Evolutionary conservation across 2,113 vertebrate genomes (phyloP), one percentile per base, ranked within the genome.

Genomic region (Mellivora capensis): DNA sequence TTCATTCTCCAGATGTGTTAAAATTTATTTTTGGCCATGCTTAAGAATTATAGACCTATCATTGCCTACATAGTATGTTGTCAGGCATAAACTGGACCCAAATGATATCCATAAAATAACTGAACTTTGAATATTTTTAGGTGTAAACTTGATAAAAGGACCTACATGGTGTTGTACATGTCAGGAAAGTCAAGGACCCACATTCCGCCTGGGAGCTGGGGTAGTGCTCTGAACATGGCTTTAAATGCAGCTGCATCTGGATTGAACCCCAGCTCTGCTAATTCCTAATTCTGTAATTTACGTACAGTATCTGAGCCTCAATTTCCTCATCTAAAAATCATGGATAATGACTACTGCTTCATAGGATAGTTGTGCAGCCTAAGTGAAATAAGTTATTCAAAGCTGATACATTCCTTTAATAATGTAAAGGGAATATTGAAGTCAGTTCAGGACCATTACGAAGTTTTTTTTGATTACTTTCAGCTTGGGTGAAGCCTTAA

Each of bases 381-480:
- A 84, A 64, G 69, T 94, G 62, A 95, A 94, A 77, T 95, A 91
- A 86, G 52, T 93, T 95, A 92, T 85, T 96, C 37, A 57, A 94
- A 92, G 39, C n/a, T 77, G 49, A 82, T 95, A 9, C 20, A 76
- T 76, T 80, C 54, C 69, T 95, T 97, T 93, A 92, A 93, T 91
- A 92, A 96, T 90, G 49, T 81, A 85, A 95, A 96, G 83, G 59
- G 47, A 90, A 90, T 94, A 72, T 86, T 90, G 95, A 96, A 95
- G 80, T 95, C 92, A 76, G 52, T 85, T 91, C 93, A 82, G 81
- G 59, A 92, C 83, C 23, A 88, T 88, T 96, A 79, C 54, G 37
- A 84, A 97, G 67, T 87, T 95, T 93, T 79, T 96, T 96, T 81
- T 88, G 5, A 96, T 97, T 97, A 96, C 18, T 97, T 97, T 97